A percentile compares a stretch with the other conserved stretches of the same genome.
Evolutionary conservation across 2,797 vertebrate genomes (phyloP).

Genomic region (Meda fulgida): DNA sequence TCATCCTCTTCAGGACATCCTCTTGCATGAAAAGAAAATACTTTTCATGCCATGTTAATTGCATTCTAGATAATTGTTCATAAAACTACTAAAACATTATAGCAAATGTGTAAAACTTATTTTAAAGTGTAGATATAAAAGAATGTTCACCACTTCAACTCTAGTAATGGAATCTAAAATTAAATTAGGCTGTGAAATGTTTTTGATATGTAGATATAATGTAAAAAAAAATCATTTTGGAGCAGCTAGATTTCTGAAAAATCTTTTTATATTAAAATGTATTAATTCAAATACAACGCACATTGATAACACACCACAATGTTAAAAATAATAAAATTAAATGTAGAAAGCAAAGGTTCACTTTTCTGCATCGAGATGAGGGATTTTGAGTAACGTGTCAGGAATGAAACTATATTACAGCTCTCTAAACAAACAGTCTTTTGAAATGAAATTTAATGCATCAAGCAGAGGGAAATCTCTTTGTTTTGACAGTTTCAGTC

Average conservation of each 20-base stretch:
- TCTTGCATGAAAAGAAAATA: neutral
- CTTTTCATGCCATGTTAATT: neutral
- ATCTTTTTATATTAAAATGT: neutral
- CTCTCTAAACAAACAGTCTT: conserved; percentile 16
- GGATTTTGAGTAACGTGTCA: neutral
- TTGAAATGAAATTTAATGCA: conserved; percentile 15
- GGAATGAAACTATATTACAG: neutral
- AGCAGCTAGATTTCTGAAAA: neutral
- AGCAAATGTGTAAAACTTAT: neutral
- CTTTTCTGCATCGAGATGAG: neutral
- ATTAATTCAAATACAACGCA: conserved; percentile 28
- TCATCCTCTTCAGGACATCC: neutral
- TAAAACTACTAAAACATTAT: neutral
- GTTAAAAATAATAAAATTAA: neutral
- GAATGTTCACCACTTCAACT: neutral
- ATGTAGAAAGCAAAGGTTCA: neutral
- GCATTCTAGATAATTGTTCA: neutral
- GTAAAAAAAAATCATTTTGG: neutral
- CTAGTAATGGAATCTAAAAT: neutral
- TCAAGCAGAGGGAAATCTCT: conserved; percentile 40
- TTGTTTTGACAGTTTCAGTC: conserved; percentile 71
- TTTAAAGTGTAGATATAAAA: neutral
- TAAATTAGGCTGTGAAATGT: too few species aligned
- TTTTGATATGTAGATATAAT: too few species aligned
- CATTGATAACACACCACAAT: neutral